These are phyloP conservation scores for Equus quagga DNA, from an alignment of 2,113 vertebrate species.

Conservation along the genomic window DNA sequence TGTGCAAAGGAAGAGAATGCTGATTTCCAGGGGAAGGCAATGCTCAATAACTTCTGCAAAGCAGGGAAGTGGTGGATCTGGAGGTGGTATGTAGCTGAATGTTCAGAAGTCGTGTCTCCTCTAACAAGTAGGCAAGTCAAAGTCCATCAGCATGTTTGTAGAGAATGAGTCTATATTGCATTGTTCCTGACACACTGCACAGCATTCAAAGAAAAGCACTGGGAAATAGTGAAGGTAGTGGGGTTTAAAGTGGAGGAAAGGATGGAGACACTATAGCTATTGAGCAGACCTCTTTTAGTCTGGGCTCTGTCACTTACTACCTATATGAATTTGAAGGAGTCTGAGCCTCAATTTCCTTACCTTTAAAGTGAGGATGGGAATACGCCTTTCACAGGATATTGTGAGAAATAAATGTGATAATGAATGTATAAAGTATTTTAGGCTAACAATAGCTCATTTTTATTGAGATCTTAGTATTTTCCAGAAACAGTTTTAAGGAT, in stretches of 20 bases:
- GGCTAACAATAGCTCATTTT: slow-evolving; percentile 13
- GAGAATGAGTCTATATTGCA: neutral
- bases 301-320: neutral
- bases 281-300: neutral
- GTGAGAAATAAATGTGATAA: neutral
- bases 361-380: neutral
- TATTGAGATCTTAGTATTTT: neutral
- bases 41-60: slow-evolving; percentile 54
- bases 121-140: slow-evolving; percentile 11
- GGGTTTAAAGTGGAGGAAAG: slow-evolving; percentile 15
- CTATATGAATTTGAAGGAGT: neutral
- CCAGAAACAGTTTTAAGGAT: neutral
- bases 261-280: neutral
- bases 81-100: neutral
- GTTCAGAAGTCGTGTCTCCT: neutral
- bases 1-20: slow-evolving; percentile 51
- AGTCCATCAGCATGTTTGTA: neutral
- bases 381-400: neutral
- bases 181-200: neutral
- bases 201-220: neutral
- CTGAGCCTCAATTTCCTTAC: neutral
- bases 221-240: neutral
- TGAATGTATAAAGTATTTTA: neutral
- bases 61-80: neutral
- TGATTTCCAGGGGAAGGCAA: neutral